phyloP scores from a whole-genome alignment of 2,113 vertebrate species.

The Rhinogobius similis region DNA sequence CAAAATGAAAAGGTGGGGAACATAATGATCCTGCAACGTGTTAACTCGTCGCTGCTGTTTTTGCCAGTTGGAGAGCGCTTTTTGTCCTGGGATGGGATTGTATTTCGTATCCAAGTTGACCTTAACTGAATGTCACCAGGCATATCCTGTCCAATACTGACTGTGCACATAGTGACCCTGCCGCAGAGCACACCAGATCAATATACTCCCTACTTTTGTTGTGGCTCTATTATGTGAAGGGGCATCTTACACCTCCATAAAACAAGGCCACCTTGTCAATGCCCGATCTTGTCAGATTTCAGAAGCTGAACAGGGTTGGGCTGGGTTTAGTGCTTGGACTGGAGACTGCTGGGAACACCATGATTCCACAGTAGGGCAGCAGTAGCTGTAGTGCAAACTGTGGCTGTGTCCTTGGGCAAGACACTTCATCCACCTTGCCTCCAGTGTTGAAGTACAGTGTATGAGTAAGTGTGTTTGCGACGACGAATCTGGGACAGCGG shows the following conservation, averaged over 20 bases:
- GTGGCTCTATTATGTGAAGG: constrained; percentile 15
- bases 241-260: constrained; percentile 19
- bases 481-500: no score
- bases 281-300: no score
- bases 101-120: constrained; percentile 59
- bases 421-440: no score
- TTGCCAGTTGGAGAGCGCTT: constrained; percentile 38
- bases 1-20: constrained; percentile 26
- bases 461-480: no score
- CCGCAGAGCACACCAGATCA: constrained; percentile 57
- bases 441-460: no score
- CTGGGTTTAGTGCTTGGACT: no score
- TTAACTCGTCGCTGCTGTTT: constrained; percentile 37
- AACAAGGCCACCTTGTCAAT: constrained; percentile 6
- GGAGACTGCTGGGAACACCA: no score
- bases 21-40: constrained; percentile 41
- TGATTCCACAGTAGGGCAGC: no score
- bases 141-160: constrained; percentile 64
- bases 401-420: no score
- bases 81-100: constrained; percentile 56
- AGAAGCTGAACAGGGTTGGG: no score
- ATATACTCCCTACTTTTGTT: constrained; percentile 46
- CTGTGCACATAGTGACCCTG: constrained; percentile 66
- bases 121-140: constrained; percentile 69
- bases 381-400: no score